Conservation (phyloP, 1,140 invertebrate genomes). For the Marisa cornuarietis region DNA sequence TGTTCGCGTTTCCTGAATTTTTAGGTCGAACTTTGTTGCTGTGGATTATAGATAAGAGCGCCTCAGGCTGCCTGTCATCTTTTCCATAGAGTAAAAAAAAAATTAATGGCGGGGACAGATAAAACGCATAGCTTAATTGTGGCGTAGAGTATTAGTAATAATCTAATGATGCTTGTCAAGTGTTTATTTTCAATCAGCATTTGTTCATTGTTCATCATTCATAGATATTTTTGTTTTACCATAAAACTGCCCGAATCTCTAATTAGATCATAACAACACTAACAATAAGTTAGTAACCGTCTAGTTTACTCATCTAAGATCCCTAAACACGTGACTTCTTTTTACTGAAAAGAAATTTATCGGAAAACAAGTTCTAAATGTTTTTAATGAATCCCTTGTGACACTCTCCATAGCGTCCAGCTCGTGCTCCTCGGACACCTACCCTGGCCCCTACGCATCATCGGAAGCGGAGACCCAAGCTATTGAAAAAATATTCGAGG, state of each 20-base stretch:
- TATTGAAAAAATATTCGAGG: conserved; percentile 2
- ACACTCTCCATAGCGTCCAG: not conserved
- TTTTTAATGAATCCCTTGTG: not conserved
- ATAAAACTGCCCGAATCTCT: not conserved
- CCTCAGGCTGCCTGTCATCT: too few species aligned
- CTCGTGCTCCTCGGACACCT: conserved; percentile 3
- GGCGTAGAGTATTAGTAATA: too few species aligned
- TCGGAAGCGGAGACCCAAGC: conserved; percentile 15
- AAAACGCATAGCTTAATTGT: too few species aligned
- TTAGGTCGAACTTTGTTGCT: too few species aligned
- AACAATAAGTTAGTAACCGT: not conserved
- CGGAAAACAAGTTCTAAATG: not conserved
- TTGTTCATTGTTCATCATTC: too few species aligned
- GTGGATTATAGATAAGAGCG: too few species aligned
- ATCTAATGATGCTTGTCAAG: too few species aligned
- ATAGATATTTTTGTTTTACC: not conserved
- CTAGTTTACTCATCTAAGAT: not conserved
- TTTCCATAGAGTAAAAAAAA: too few species aligned
- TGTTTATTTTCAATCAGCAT: too few species aligned
- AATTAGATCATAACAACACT: not conserved
- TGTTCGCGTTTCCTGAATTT: too few species aligned
- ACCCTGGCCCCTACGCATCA: conserved; percentile 3
- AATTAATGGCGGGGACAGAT: too few species aligned
- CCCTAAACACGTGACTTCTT: not conserved
- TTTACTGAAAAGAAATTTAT: not conserved